A percentile compares a stretch with the other conserved stretches of the same genome.
These are phyloP conservation scores for Sebastes miniatus DNA, from an alignment of 2,797 vertebrate genomes.

Conservation along the genomic window DNA sequence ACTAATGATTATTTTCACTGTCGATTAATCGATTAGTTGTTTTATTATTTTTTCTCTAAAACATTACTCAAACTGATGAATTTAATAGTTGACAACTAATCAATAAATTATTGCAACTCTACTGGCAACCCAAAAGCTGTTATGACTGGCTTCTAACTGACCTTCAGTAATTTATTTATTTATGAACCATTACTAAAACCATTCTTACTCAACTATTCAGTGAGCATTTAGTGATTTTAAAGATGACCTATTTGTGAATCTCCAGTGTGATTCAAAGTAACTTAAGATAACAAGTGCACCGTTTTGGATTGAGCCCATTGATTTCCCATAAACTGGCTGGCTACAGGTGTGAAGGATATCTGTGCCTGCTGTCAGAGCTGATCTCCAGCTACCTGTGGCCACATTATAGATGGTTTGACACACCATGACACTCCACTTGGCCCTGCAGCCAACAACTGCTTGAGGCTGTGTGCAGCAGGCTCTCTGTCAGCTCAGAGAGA, in stretches of 20 bases:
- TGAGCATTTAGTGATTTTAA: neutral
- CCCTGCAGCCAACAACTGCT: constrained; percentile 37
- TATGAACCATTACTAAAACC: neutral
- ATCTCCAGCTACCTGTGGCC: constrained; percentile 42
- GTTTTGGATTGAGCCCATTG: constrained; percentile 51
- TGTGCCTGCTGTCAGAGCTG: constrained; percentile 53
- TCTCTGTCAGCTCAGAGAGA: constrained; percentile 53
- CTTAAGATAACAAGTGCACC: constrained; percentile 28
- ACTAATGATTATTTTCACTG: too few relatives aligned
- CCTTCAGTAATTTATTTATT: neutral
- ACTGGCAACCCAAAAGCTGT: neutral
- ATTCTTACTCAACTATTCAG: neutral
- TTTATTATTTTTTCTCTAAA: too few relatives aligned
- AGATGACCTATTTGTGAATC: neutral
- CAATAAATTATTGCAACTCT: neutral
- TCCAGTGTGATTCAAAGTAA: neutral
- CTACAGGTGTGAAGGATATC: constrained; percentile 62
- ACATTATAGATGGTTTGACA: constrained; percentile 46
- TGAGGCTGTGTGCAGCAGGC: constrained; percentile 28
- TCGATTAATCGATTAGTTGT: too few relatives aligned
- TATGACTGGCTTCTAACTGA: neutral
- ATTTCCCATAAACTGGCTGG: constrained; percentile 47
- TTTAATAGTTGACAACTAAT: too few relatives aligned
- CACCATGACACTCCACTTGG: constrained; percentile 46
- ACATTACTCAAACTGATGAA: too few relatives aligned